phyloP scores from a whole-genome alignment of 1,140 invertebrate species.

The Aphis gossypii region DNA sequence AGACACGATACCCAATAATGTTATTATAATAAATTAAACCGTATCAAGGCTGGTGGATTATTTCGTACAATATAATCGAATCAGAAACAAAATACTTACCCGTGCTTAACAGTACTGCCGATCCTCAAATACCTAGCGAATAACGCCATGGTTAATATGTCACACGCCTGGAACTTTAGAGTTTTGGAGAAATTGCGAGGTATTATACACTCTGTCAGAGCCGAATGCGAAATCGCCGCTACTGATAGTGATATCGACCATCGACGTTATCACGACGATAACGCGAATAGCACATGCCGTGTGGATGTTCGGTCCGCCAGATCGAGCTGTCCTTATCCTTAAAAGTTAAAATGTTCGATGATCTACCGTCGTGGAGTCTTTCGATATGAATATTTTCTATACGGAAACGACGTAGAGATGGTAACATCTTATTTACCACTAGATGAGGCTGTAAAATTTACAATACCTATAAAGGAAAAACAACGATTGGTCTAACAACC shows the following conservation, averaged over 20 bases:
- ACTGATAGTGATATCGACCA: background rate
- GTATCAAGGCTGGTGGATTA: background rate
- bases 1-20: background rate
- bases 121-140: constrained; percentile 7
- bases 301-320: background rate
- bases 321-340: background rate
- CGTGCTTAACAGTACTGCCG: background rate
- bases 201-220: background rate
- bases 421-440: background rate
- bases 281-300: background rate
- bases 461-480: too few species aligned
- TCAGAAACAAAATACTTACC: background rate
- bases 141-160: background rate
- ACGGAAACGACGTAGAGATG: background rate
- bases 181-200: background rate
- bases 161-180: too few species aligned
- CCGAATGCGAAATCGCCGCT: background rate
- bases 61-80: background rate
- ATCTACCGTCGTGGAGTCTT: too few species aligned
- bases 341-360: background rate
- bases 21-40: background rate
- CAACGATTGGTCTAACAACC: too few species aligned
- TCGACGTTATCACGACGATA: background rate
- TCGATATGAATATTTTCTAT: too few species aligned
- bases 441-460: too few species aligned